Percentiles rank a stretch among this genome's conserved stretches.
Evolutionary conservation across 2,797 vertebrate species (phyloP).

Genomic region (Chaunax sp.): DNA sequence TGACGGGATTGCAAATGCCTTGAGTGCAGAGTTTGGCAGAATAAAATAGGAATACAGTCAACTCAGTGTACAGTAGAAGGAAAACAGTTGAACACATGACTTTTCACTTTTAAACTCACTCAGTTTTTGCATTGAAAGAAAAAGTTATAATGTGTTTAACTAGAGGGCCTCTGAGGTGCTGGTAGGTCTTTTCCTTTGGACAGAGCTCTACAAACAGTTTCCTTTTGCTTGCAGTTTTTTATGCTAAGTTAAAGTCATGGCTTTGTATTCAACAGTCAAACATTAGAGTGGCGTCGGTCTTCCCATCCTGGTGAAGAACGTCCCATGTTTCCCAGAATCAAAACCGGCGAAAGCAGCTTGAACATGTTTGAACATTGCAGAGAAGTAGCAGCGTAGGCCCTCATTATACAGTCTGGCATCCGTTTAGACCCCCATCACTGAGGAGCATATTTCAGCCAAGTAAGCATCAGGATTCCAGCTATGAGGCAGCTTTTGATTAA

Average conservation of each 20-base stretch:
- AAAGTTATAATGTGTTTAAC: no score
- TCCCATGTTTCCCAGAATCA: no score
- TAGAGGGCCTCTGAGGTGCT: no score
- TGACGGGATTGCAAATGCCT: not conserved
- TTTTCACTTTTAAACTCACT: no score
- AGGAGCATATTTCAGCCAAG: constrained; percentile 70
- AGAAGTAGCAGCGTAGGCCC: constrained; percentile 33
- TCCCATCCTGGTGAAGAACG: not conserved
- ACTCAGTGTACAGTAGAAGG: no score
- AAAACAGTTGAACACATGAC: no score
- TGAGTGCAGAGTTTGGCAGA: not conserved
- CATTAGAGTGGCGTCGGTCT: not conserved
- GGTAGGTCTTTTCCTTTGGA: not conserved
- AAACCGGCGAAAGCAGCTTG: constrained; percentile 2
- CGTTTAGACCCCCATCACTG: constrained; percentile 52
- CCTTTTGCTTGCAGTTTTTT: not conserved
- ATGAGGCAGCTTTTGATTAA: constrained; percentile 80
- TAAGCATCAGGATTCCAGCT: constrained; percentile 73
- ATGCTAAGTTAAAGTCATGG: not conserved
- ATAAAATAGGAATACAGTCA: not conserved
- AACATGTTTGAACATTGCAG: not conserved
- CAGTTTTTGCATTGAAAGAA: no score
- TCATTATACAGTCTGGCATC: constrained; percentile 51
- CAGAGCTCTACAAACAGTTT: not conserved
- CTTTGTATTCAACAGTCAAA: not conserved